Conservation (phyloP, 2,113 vertebrate species). For the Vulpes lagopus region DNA sequence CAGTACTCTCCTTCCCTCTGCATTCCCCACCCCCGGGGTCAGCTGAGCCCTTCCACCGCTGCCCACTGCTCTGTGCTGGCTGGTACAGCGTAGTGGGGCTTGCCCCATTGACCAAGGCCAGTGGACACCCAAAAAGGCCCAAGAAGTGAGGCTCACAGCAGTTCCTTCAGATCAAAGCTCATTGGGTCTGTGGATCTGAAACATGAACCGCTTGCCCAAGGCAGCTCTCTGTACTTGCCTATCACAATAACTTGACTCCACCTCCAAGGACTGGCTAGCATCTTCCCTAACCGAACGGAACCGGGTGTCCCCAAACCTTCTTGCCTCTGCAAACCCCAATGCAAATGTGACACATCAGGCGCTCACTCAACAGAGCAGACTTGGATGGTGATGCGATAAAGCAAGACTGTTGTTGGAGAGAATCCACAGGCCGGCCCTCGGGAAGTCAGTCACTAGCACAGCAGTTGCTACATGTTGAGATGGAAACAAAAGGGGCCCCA, state of each 20-base stretch:
- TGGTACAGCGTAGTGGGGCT: not conserved
- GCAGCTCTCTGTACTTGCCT: not conserved
- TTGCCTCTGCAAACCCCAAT: not conserved
- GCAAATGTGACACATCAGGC: not conserved
- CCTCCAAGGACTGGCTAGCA: too few relatives aligned
- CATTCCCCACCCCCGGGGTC: not conserved
- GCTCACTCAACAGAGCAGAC: not conserved
- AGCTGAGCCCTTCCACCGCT: not conserved
- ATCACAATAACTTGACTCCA: not conserved
- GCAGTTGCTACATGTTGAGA: not conserved
- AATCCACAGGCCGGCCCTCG: accelerated
- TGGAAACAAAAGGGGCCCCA: not conserved
- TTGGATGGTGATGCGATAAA: not conserved
- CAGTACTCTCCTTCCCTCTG: accelerated
- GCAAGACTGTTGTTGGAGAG: not conserved
- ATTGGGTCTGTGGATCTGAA: not conserved
- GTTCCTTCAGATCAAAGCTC: not conserved
- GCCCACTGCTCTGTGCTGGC: not conserved
- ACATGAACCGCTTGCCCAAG: not conserved
- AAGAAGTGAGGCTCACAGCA: not conserved
- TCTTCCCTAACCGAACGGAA: not conserved
- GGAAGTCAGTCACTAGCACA: not conserved
- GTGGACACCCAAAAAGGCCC: not conserved
- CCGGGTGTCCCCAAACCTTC: not conserved
- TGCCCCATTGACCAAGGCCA: not conserved